Base-by-base conservation (phyloP, 2,888 invertebrate genomes). In the Podotricha telesiphe region DNA sequence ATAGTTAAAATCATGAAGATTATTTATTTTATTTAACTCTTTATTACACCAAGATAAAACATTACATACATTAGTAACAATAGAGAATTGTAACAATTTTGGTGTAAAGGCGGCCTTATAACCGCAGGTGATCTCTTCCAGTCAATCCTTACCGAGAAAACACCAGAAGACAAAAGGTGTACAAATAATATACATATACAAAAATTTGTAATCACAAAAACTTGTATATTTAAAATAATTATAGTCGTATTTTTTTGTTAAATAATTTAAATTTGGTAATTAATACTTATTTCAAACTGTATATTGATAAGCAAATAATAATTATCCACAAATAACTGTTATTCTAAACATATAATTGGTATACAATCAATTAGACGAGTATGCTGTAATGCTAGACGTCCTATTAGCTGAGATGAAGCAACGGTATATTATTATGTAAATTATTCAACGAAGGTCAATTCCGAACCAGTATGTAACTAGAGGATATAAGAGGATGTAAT, bases 401-500 rank as follows among this genome's bases (percentile, higher is more conserved):
- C 68, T 69, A 70, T 65, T 69, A 73, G 58, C 64, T 22, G 68
- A 71, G 69, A 70, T 72, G 67, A 64, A 75, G 68, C 74, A 73
- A 74, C 78, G 81, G 79, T 77, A 74, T 77, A 75, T 62, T 71
- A 68, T 76, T 75, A 76, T 73, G 76, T 77, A 73, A 74, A 76
- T 76, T 74, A 72, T 74, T 72, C 65, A 70, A 74, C 69, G 86
- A 88, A 88, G 89, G 88, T 84, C 87, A 80, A 77, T 76, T 74
- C 66, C 70, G 75, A 75, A 83, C 85, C 86, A 84, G 84, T 73
- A 67, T 70, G 58, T 68, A 68, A 67, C 66, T 71, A 70, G 63
- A n/a, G n/a, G n/a, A 56, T 65, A 73, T 80, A 85, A 81, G 83
- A 83, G 82, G 80, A 83, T 79, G 65, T 77, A 40, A 70, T 78